Conservation (phyloP, 2,113 vertebrate species). For the Callopanchax toddi region DNA sequence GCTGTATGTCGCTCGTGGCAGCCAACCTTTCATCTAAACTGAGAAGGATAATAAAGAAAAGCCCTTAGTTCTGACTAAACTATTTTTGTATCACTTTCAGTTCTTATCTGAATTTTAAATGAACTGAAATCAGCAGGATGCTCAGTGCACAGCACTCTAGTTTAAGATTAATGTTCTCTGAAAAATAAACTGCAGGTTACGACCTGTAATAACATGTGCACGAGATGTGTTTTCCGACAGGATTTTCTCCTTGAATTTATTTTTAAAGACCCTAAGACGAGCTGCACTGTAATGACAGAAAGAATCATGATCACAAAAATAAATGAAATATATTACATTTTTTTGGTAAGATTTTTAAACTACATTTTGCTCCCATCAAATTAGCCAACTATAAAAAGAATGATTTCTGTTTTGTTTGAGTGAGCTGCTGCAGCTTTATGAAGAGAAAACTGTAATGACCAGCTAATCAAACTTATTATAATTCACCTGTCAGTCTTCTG, state of each 20-base stretch:
- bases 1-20: neutral
- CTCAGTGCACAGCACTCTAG: neutral
- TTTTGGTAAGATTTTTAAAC: neutral
- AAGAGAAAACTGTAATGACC: too few relatives aligned
- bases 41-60: constrained; percentile 15
- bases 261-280: neutral
- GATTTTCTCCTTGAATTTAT: neutral
- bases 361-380: too few relatives aligned
- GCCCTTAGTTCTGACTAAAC: neutral
- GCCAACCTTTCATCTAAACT: constrained; percentile 16
- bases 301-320: neutral
- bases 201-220: neutral
- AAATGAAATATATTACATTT: neutral
- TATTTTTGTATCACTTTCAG: neutral
- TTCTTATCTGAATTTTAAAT: neutral
- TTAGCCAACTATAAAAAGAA: too few relatives aligned
- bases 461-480: too few relatives aligned
- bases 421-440: too few relatives aligned
- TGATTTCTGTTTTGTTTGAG: too few relatives aligned
- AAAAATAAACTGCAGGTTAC: neutral
- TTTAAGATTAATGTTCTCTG: neutral
- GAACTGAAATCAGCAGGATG: constrained; percentile 1
- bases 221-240: neutral
- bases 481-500: too few relatives aligned
- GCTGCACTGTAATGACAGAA: neutral